These are phyloP conservation scores for Brenthis hecate DNA, from an alignment of 2,888 invertebrate genomes.

Conservation along the genomic window DNA sequence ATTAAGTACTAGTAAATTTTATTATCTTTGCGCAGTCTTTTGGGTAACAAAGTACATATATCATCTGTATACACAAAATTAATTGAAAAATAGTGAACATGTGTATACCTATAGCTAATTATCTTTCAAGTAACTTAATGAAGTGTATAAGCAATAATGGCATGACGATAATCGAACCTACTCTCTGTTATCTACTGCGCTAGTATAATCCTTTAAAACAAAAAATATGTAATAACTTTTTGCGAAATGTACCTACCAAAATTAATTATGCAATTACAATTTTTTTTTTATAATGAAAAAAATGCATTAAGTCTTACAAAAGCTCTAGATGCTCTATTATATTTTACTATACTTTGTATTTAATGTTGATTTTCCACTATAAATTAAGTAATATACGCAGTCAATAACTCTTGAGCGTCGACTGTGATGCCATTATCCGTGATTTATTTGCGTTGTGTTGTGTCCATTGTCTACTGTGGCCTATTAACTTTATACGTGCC, in stretches of 20 bases:
- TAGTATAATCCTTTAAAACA: no score
- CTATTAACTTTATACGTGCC: constrained; percentile 50
- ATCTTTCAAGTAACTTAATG: no score
- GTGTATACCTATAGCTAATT: no score
- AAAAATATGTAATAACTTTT: no score
- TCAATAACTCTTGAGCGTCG: constrained; percentile 64
- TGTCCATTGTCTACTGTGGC: constrained; percentile 62
- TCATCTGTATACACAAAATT: not conserved
- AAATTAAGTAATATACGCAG: constrained; percentile 54
- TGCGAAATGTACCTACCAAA: no score
- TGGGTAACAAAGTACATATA: not conserved
- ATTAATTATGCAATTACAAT: no score
- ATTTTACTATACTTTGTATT: constrained; percentile 9
- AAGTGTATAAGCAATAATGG: no score
- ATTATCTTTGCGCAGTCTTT: constrained; percentile 9
- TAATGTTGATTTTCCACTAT: constrained; percentile 41
- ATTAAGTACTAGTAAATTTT: constrained; percentile 17
- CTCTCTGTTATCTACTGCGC: no score
- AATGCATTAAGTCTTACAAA: no score
- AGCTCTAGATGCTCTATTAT: no score
- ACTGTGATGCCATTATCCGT: constrained; percentile 57
- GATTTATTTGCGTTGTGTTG: constrained; percentile 59
- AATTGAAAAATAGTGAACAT: not conserved
- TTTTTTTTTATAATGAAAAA: no score
- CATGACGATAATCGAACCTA: no score